These are phyloP conservation scores for Drosophila phalerata DNA, from an alignment of 2,888 invertebrate genomes.

Conservation along the genomic window DNA sequence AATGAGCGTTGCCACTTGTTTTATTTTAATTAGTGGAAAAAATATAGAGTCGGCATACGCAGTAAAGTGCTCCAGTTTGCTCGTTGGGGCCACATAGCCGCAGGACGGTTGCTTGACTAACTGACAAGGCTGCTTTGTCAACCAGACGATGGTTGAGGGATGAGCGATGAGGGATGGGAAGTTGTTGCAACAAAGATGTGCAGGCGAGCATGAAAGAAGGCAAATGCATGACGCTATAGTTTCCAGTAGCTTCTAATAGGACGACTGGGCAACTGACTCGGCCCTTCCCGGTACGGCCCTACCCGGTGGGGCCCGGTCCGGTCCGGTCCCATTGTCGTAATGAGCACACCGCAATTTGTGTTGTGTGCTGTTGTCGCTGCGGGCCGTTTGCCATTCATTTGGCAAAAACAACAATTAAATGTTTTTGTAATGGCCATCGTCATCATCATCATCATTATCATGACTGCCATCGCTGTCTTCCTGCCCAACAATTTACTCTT, in stretches of 20 bases:
- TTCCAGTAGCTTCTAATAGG: constrained; percentile 55
- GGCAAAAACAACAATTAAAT: constrained; percentile 78
- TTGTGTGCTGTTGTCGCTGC: constrained; percentile 64
- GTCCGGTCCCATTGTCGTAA: constrained; percentile 63
- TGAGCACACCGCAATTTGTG: constrained; percentile 81
- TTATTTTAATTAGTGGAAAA: constrained; percentile 80
- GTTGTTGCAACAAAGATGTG: constrained; percentile 64
- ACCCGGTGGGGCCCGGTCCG: neutral
- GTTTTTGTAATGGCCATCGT: constrained; percentile 80
- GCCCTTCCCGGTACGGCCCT: constrained; percentile 8
- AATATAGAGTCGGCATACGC: constrained; percentile 70
- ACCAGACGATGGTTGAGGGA: constrained; percentile 8
- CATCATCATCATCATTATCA: constrained; percentile 17
- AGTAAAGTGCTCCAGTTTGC: constrained; percentile 74
- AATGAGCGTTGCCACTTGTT: constrained; percentile 67
- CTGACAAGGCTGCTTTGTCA: constrained; percentile 68
- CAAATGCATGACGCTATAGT: constrained; percentile 57
- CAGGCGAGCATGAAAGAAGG: constrained; percentile 68
- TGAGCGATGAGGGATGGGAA: constrained; percentile 12
- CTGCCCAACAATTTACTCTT: constrained; percentile 71
- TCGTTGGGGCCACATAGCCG: constrained; percentile 66
- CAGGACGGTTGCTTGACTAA: constrained; percentile 58
- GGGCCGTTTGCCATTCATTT: constrained; percentile 80
- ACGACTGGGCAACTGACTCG: constrained; percentile 39
- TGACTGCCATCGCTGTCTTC: constrained; percentile 54